Base-by-base conservation (phyloP, 2,888 invertebrate species). In the Gonocerus acuteangulatus region DNA sequence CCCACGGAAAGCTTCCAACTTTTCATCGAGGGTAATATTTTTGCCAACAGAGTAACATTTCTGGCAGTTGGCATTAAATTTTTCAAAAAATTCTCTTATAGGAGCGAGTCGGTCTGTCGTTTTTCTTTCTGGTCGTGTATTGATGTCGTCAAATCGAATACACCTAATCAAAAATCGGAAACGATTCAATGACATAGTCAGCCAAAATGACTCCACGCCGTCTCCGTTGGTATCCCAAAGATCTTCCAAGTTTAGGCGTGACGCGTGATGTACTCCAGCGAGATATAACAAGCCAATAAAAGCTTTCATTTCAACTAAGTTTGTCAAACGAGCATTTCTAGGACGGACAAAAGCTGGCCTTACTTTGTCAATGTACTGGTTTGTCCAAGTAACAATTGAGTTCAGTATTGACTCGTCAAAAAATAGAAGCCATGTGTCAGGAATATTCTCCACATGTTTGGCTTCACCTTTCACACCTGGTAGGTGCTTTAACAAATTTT, bases 161-260 rank as follows among this genome's bases (percentile, higher is more conserved):
- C 61, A 61, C 4, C 47, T 39, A n/a, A 61, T 21, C 34, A 61
- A 54, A 23, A 61, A 54, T n/a, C n/a, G n/a, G n/a, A n/a, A n/a
- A n/a, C n/a, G 13, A 2, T 23, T 2, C 3, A 19, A 9, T 2
- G 48, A 16, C 59, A 59, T 59, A 6, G 59, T 48, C 16, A 48
- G 18, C 16, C 59, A 44, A n/a, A n/a, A n/a, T n/a, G n/a, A n/a
- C n/a, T n/a, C 54, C 18, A 54, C 32, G 3, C 54, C 54, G 32
- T 27, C 18, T 9, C 54, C 54, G 18, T 9, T 39, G 18, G 45
- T n/a, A 18, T 57, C 57, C 57, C 57, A 57, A 2, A 57, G 39
- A 11, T 57, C 45, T 22, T 18, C 44, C 44, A 57, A 15, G 27
- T 18, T 57, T 18, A 45, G 15, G 22, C 45, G 45, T 1, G 45